Evolutionary conservation across 1,140 invertebrate genomes (phyloP), one percentile per base, ranked within the genome.

Genomic region (Bathynomus jamesi): DNA sequence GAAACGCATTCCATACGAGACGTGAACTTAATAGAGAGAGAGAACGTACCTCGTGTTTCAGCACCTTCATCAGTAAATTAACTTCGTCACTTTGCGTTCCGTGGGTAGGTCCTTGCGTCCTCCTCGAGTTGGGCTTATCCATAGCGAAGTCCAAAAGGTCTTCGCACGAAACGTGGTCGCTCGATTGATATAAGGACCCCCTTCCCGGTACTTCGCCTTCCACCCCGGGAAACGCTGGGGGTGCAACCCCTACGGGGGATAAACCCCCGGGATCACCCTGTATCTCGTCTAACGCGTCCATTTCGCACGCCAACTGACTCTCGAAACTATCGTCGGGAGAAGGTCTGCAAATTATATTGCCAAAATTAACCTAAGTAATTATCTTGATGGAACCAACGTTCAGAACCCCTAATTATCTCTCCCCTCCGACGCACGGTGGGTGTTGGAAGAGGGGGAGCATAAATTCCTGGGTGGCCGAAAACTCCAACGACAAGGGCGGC

Each of bases 101-200:
- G 64, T 90, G 87, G n/a, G 89, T 87, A n/a, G 89, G 86, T 0
- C 91, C 90, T 28, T 84, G 84, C 4, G 86, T 86, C 69, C 85
- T 79, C 63, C 83, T 79, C 3, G 82, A 81, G 76, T 89, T 90
- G 0, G 91, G 91, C 69, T 90, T 90, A 78, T 92, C 89, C 79
- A 92, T 89, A 5, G 93, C 91, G 83, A 96, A 95, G 79, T 95
- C 93, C 28, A 95, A 82, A 53, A 96, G 82, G 85, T 96, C 94
- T 82, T 96, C 93, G 78, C 94, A 95, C 66, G 92, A 94, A 0
- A 95, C 93, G 78, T 93, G 92, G 80, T 94, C 91, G 17, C 83
- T 70, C 70, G 79, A 79, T 27, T 79, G 76, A 30, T 80, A 75
- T 32, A 80, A 65, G 79, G 77, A n/a, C 81, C 79, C 4, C 77